Conservation (phyloP, 2,113 vertebrate species). For the Scartelaos histophorus region DNA sequence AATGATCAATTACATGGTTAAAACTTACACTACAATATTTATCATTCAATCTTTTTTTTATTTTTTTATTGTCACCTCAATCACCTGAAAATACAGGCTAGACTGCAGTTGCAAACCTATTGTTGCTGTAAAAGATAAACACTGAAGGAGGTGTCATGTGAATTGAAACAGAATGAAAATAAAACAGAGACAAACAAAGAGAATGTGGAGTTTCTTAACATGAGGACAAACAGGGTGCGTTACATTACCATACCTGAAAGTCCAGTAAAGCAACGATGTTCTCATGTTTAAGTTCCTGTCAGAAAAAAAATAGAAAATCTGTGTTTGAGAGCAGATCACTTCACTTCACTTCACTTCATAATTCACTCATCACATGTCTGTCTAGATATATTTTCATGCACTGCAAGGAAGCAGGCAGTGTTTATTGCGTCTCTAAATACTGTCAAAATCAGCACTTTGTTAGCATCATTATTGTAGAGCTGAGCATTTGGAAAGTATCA, state of each 20-base stretch:
- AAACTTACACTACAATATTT: too few species aligned
- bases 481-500: background rate
- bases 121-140: background rate
- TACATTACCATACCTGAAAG: slow-evolving; percentile 85
- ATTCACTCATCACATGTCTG: background rate
- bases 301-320: slow-evolving; percentile 42
- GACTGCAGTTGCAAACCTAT: background rate
- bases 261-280: slow-evolving; percentile 97
- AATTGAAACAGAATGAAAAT: slow-evolving; percentile 55
- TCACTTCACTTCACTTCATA: too few species aligned
- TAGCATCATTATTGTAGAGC: background rate
- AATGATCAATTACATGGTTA: too few species aligned
- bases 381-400: background rate
- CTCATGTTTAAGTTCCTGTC: slow-evolving; percentile 94
- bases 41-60: too few species aligned
- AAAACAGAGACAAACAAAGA: slow-evolving; percentile 34
- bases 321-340: background rate
- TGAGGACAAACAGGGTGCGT: background rate
- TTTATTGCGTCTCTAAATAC: background rate
- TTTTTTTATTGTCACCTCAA: background rate
- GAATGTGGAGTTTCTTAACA: background rate
- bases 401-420: background rate
- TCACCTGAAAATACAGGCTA: background rate
- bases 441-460: background rate
- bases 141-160: slow-evolving; percentile 10